phyloP scores from a whole-genome alignment of 2,888 invertebrate genomes.

The Chorisops tibialis region DNA sequence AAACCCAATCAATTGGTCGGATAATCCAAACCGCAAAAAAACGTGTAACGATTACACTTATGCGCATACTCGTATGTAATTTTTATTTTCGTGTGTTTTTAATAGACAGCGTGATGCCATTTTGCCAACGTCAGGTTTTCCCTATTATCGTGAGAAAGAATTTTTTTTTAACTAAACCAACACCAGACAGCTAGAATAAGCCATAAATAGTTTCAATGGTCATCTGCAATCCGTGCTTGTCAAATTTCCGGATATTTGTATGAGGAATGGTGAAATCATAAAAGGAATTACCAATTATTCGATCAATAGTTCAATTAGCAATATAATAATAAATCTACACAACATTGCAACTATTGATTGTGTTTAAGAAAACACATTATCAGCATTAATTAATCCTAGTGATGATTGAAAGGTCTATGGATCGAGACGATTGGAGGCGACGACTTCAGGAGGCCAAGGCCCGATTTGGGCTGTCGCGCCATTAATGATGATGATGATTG shows the following conservation, averaged over 20 bases:
- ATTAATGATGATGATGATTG: no score
- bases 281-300: constrained; percentile 1
- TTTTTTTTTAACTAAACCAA: constrained; percentile 3
- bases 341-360: no score
- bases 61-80: not conserved
- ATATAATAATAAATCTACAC: no score
- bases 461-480: no score
- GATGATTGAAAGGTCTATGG: no score
- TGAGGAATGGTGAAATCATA: constrained; percentile 4
- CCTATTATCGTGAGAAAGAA: constrained; percentile 10
- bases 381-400: no score
- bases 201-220: not conserved
- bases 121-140: constrained; percentile 18
- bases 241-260: constrained; percentile 19
- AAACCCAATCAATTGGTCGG: not conserved
- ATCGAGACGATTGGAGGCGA: no score
- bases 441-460: no score
- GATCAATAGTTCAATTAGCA: no score
- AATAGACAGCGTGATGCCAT: constrained; percentile 23
- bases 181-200: not conserved
- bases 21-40: constrained; percentile 9
- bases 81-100: not conserved
- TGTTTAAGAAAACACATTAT: no score
- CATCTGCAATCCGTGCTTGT: not conserved
- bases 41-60: constrained; percentile 2